A percentile compares a stretch with the other conserved stretches of the same genome.
phyloP scores from a whole-genome alignment of 1,140 invertebrate species.

The Drosophila oshimai region DNA sequence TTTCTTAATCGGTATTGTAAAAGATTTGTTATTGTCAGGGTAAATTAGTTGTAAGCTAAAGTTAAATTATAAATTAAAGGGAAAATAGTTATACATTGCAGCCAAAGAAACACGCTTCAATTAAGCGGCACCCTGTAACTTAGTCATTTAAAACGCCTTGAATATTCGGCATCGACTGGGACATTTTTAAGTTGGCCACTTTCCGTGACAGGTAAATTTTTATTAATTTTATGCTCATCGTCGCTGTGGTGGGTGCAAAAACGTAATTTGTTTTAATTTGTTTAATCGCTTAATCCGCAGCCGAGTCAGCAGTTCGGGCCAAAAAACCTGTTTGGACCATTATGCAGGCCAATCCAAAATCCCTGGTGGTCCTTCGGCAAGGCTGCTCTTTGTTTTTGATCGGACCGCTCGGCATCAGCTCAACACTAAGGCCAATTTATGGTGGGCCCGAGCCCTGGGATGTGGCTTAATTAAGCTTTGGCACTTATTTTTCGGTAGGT shows the following conservation, averaged over 20 bases:
- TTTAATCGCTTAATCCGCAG: slow-evolving; percentile 80
- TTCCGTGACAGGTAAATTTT: slow-evolving; percentile 61
- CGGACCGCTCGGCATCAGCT: slow-evolving; percentile 26
- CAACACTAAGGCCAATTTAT: slow-evolving; percentile 73
- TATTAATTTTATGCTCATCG: slow-evolving; percentile 75
- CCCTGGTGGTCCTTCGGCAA: slow-evolving; percentile 66
- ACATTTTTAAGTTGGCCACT: slow-evolving; percentile 57
- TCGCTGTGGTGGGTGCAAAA: slow-evolving; percentile 78
- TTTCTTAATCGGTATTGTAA: no score
- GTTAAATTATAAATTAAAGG: not conserved
- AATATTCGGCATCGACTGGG: slow-evolving; percentile 6
- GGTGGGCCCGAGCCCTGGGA: slow-evolving; percentile 46
- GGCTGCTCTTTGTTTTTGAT: slow-evolving; percentile 76
- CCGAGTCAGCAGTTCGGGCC: slow-evolving; percentile 10
- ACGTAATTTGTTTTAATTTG: slow-evolving; percentile 82
- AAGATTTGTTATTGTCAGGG: no score
- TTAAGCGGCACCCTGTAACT: slow-evolving; percentile 5
- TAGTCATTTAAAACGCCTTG: slow-evolving; percentile 15
- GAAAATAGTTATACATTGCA: no score
- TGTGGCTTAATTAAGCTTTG: slow-evolving; percentile 75
- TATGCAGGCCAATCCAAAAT: slow-evolving; percentile 46
- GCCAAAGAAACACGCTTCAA: not conserved
- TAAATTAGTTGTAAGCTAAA: no score
- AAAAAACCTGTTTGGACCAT: slow-evolving; percentile 68
- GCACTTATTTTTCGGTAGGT: slow-evolving; percentile 58